phyloP scores from a whole-genome alignment of 2,888 invertebrate species.

The Leptura quadrifasciata region DNA sequence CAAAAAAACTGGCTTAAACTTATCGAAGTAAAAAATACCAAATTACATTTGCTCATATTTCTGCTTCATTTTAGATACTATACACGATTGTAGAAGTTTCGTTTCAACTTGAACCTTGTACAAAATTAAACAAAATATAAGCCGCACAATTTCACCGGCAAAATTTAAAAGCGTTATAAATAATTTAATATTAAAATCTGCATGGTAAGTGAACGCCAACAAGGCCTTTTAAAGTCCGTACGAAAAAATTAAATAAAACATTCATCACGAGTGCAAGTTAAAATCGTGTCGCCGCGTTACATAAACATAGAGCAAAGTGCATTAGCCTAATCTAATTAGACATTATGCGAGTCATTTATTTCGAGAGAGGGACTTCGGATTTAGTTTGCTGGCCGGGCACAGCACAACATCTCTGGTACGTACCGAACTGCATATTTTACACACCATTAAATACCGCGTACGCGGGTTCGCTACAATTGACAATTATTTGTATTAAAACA shows the following conservation, averaged over 20 bases:
- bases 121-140: too few species aligned
- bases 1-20: too few species aligned
- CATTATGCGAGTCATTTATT: constrained; percentile 62
- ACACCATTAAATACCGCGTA: constrained; percentile 67
- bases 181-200: neutral
- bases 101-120: too few species aligned
- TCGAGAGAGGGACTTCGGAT: constrained; percentile 32
- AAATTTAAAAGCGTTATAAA: neutral
- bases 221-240: neutral
- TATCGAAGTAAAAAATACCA: too few species aligned
- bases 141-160: neutral
- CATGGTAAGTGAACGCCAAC: neutral
- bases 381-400: neutral
- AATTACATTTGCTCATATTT: too few species aligned
- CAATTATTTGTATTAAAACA: constrained; percentile 67
- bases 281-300: constrained; percentile 29
- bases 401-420: neutral
- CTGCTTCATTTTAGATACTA: too few species aligned
- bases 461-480: constrained; percentile 64
- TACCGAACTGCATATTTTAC: constrained; percentile 62
- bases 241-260: constrained; percentile 15
- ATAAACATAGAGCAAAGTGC: constrained; percentile 48
- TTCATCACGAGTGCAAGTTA: constrained; percentile 24
- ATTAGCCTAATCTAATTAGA: constrained; percentile 67
- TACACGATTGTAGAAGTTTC: too few species aligned